Percentiles rank a stretch among this genome's conserved stretches.
phyloP scores from a whole-genome alignment of 92 coral and sea anemone species.

The Plumapathes pennacea region DNA sequence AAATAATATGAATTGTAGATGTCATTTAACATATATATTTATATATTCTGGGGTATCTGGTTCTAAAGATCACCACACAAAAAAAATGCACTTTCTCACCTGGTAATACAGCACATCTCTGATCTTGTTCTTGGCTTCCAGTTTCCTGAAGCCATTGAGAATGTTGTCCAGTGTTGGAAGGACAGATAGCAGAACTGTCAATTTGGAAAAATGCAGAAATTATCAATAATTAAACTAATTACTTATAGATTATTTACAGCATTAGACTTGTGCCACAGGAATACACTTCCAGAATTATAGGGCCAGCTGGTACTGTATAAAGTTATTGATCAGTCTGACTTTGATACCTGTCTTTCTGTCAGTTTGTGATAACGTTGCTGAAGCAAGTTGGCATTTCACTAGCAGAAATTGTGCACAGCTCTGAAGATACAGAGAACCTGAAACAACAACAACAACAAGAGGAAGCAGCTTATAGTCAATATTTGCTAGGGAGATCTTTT shows the following conservation, averaged over 20 bases:
- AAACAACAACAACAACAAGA: not conserved
- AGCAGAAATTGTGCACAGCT: slow-evolving; percentile 87
- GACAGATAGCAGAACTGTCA: slow-evolving; percentile 68
- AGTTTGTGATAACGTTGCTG: slow-evolving; percentile 29
- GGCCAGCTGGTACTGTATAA: not conserved
- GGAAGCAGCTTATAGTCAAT: no score
- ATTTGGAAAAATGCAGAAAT: no score
- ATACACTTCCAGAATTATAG: no score
- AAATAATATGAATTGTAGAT: not conserved
- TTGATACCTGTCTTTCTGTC: slow-evolving; percentile 46
- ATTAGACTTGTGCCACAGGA: no score
- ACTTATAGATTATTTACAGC: no score
- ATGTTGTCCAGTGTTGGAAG: slow-evolving; percentile 71
- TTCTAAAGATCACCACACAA: no score
- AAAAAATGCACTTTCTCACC: slow-evolving; percentile 59
- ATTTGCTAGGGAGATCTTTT: no score
- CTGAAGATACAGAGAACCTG: slow-evolving; percentile 77
- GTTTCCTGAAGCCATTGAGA: slow-evolving; percentile 68
- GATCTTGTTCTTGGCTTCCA: slow-evolving; percentile 70
- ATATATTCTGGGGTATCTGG: no score
- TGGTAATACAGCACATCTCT: slow-evolving; percentile 80
- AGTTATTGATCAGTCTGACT: not conserved
- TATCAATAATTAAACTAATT: no score
- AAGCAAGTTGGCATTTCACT: slow-evolving; percentile 78
- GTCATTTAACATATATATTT: not conserved